Percentiles rank a stretch among this genome's conserved stretches.
Conservation (phyloP, 2,113 vertebrate genomes). For the Corynorhinus townsendii region DNA sequence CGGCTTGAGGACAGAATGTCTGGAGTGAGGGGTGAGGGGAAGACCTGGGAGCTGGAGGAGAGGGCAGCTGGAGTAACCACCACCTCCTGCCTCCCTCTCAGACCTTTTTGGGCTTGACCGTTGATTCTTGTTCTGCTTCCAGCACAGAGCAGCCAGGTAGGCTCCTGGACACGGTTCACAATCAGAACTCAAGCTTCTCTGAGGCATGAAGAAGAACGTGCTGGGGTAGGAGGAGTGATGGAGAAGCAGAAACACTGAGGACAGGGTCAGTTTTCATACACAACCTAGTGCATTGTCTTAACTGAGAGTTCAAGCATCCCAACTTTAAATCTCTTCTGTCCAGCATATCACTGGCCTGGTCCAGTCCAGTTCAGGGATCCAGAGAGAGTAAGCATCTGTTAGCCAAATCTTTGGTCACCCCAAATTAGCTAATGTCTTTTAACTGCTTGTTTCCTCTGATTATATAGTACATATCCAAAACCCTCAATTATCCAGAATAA, state of each 20-base stretch:
- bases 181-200: background rate
- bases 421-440: conserved; percentile 57
- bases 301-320: background rate
- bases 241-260: background rate
- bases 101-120: background rate
- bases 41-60: background rate
- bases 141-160: background rate
- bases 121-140: background rate
- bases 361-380: background rate
- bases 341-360: background rate
- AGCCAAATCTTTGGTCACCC: conserved; percentile 56
- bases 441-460: conserved; percentile 68
- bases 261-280: background rate
- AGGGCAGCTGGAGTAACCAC: conserved; percentile 3
- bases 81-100: background rate
- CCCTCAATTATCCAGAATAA: conserved; percentile 62
- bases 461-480: conserved; percentile 48
- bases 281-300: background rate
- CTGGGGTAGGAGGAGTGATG: background rate
- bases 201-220: background rate
- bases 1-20: background rate
- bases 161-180: background rate
- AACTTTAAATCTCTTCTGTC: background rate
- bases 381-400: conserved; percentile 20
- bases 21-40: background rate